Base-by-base conservation (phyloP, 2,888 invertebrate genomes). In the Macaria notata region DNA sequence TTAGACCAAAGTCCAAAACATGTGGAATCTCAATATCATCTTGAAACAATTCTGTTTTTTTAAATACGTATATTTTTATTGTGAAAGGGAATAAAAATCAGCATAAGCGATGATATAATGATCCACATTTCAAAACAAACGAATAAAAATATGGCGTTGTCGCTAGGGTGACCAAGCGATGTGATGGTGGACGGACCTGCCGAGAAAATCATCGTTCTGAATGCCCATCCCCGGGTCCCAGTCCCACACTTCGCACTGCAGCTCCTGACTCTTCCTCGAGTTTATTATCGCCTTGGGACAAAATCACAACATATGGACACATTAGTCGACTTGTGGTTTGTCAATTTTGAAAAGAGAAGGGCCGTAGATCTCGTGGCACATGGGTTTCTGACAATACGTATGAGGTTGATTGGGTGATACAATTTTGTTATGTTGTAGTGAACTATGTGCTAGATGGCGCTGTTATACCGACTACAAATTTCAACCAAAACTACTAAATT, bases 201-300 rank as follows among this genome's bases (percentile, higher is more conserved):
- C 96, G 88, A 96, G 94, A 86, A 93, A 94, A 93, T 96, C 96
- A 93, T 96, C 96, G 90, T 94, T 94, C 85, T 94, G 93, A 78
- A 94, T 93, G 83, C 96, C 95, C 92, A 96, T 93, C 75, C 94
- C 95, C 74, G 95, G 94, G 93, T 96, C 96, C 94, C 94, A 96
- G 92, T 96, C 96, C 96, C 95, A 96, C 81, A 96, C 89, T 85
- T 94, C 94, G 86, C 95, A 92, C 85, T 92, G 93, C 86, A 96
- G 86, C 92, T 93, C 93, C 92, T 96, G 96, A 81, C 94, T 93
- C 92, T 94, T 93, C 84, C 92, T 92, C 78, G 95, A 95, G 88
- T 93, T 94, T 92, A 96, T 93, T 92, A 94, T 92, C 79, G 95
- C 95, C 96, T 96, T 90, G 59, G 88, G 84, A 90, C 82, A 89